phyloP scores from a whole-genome alignment of 1,140 invertebrate genomes.

The Pogonognathellus flavescens region DNA sequence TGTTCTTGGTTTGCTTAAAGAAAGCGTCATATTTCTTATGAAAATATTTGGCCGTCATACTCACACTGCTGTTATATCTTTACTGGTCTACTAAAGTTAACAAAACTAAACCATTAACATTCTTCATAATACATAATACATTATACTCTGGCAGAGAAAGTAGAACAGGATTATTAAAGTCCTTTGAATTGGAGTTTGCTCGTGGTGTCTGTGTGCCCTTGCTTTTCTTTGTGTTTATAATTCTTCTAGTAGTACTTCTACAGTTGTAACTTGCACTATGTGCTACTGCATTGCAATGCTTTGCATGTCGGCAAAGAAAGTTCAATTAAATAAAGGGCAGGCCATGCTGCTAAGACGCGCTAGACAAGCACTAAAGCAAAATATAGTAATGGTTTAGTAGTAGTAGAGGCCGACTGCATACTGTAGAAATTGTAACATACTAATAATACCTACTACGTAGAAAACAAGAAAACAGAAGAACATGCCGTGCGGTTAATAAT shows the following conservation, averaged over 20 bases:
- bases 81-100: neutral
- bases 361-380: neutral
- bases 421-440: neutral
- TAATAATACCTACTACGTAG: neutral
- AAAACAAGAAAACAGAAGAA: neutral
- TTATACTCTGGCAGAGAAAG: neutral
- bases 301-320: conserved; percentile 32
- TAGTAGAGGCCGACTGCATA: neutral
- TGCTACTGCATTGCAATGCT: conserved; percentile 23
- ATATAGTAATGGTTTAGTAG: neutral
- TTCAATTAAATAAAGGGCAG: conserved; percentile 46
- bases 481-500: conserved; percentile 53
- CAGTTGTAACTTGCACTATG: too few species aligned
- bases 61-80: neutral
- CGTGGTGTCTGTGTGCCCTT: neutral
- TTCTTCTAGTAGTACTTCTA: too few species aligned
- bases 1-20: neutral
- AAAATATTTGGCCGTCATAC: conserved; percentile 16
- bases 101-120: conserved; percentile 32
- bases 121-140: conserved; percentile 19
- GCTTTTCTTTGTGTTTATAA: too few species aligned
- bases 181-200: neutral
- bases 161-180: neutral
- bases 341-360: neutral
- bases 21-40: neutral